Evolutionary conservation across 2,113 vertebrate genomes (phyloP).

Genomic region (Percina caprodes): DNA sequence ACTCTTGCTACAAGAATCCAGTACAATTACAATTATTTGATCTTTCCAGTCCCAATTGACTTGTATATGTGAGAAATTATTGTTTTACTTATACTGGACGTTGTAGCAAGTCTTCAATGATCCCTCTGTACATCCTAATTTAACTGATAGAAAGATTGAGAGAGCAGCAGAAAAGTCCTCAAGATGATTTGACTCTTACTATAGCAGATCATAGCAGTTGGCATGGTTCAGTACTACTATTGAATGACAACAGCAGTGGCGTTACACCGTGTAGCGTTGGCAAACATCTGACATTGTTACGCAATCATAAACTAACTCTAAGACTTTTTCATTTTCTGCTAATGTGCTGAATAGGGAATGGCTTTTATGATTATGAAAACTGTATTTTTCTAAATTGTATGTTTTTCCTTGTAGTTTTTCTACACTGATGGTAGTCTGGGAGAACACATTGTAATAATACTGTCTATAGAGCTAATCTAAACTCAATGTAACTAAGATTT

Average conservation of each 20-base stretch:
- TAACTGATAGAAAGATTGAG: neutral
- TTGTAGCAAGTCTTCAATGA: neutral
- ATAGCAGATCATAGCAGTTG: neutral
- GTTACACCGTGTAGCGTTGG: neutral
- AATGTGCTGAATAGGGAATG: constrained; percentile 5
- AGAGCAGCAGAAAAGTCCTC: neutral
- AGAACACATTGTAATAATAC: constrained; percentile 36
- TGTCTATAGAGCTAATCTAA: constrained; percentile 43
- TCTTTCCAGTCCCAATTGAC: neutral
- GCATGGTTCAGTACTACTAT: constrained; percentile 38
- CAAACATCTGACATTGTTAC: constrained; percentile 6
- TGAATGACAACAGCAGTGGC: constrained; percentile 4
- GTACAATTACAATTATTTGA: neutral
- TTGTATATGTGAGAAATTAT: neutral
- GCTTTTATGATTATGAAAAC: constrained; percentile 31
- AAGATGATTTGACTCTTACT: constrained; percentile 9
- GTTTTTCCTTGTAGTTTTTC: constrained; percentile 41
- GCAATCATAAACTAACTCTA: constrained; percentile 16
- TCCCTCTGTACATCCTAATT: neutral
- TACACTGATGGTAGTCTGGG: constrained; percentile 27
- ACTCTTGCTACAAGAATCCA: neutral
- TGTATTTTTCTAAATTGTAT: constrained; percentile 66
- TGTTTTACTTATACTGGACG: neutral
- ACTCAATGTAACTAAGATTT: constrained; percentile 40
- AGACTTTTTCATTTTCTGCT: constrained; percentile 30